phyloP scores from a whole-genome alignment of 37 sponge, comb jelly and placozoan species.

The Agelas oroides region DNA sequence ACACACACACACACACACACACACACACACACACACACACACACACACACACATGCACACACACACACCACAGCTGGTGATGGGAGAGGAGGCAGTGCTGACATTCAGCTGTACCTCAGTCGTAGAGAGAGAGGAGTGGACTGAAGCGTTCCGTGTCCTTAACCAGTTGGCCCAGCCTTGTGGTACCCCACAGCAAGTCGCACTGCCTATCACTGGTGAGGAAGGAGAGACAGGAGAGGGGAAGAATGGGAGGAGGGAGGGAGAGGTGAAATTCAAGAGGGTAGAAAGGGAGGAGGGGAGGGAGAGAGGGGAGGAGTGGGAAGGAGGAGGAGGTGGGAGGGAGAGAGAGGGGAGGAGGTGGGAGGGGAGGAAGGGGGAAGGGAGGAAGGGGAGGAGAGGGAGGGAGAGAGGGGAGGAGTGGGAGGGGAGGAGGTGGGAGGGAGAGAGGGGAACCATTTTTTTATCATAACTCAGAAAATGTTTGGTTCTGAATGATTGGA shows the following conservation, averaged over 20 bases:
- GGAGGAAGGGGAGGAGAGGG: too few species aligned
- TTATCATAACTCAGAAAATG: too few species aligned
- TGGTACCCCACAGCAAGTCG: constrained; percentile 5
- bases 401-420: too few species aligned
- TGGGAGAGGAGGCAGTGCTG: constrained; percentile 46
- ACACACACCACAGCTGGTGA: constrained; percentile 27
- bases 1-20: too few species aligned
- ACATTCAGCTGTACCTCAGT: constrained; percentile 69
- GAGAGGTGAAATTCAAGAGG: not conserved
- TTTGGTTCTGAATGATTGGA: too few species aligned
- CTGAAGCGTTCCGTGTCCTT: constrained; percentile 52
- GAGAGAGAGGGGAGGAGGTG: not conserved
- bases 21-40: too few species aligned
- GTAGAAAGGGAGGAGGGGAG: too few species aligned
- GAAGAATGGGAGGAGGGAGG: not conserved
- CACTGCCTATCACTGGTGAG: constrained; percentile 35
- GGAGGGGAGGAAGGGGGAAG: too few species aligned
- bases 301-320: not conserved
- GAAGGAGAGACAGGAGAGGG: too few species aligned
- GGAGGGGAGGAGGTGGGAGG: too few species aligned
- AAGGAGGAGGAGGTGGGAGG: not conserved
- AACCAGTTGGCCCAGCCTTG: constrained; percentile 49
- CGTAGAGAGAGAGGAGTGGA: constrained; percentile 76
- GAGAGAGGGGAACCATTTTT: too few species aligned
- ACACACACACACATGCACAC: too few species aligned